phyloP scores from a whole-genome alignment of 2,888 invertebrate genomes.

The Leucophenga montana region DNA sequence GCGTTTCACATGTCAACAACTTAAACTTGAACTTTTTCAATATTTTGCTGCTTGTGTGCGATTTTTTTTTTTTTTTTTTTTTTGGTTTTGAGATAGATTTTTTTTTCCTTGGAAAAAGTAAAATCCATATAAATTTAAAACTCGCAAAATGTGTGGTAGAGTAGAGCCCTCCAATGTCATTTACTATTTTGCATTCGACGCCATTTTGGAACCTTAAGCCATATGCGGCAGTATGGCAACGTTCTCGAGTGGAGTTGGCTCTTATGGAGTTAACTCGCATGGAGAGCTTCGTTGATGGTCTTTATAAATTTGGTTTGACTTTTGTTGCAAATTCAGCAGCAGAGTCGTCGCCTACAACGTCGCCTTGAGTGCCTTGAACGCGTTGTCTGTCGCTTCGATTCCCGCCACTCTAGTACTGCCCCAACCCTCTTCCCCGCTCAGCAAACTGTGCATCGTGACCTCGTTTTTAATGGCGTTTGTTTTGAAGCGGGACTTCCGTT shows the following conservation, averaged over 20 bases:
- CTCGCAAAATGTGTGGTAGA: constrained; percentile 42
- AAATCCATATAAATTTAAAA: constrained; percentile 29
- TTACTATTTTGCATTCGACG: constrained; percentile 21
- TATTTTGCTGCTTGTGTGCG: constrained; percentile 61
- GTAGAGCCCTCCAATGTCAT: constrained; percentile 16
- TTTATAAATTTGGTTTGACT: constrained; percentile 56
- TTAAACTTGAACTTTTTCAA: constrained; percentile 64
- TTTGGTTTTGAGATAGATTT: constrained; percentile 8
- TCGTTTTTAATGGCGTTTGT: constrained; percentile 66
- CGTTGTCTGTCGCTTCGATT: constrained; percentile 4
- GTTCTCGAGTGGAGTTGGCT: too few species aligned
- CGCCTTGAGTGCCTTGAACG: constrained; percentile 9
- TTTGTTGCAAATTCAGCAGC: constrained; percentile 48
- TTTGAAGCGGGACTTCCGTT: constrained; percentile 66
- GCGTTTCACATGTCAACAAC: constrained; percentile 28
- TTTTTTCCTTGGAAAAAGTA: too few species aligned
- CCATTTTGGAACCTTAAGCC: neutral
- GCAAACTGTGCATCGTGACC: constrained; percentile 52
- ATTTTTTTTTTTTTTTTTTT: constrained; percentile 47
- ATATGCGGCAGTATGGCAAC: constrained; percentile 3
- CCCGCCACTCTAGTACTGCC: constrained; percentile 24
- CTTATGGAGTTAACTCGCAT: neutral
- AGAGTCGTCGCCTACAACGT: constrained; percentile 45
- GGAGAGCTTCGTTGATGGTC: neutral
- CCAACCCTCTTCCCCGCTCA: constrained; percentile 4